Base-by-base conservation (phyloP, 2,797 vertebrate species). In the Sylvia borin region DNA sequence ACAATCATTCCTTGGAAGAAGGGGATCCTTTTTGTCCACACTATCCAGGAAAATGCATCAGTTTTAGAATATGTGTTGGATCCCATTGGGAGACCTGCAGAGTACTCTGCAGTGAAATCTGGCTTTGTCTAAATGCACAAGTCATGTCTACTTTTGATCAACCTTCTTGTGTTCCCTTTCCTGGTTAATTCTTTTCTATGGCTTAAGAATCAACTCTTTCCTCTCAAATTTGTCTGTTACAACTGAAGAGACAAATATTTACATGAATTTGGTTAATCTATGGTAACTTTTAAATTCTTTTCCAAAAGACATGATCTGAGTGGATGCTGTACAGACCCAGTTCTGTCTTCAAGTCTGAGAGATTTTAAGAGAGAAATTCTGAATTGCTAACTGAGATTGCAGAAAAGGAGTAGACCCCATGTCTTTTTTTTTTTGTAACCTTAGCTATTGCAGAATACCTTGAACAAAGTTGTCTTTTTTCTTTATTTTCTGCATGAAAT, bases 321-420 rank as follows among this genome's bases (percentile, higher is more conserved):
- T 34, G 11, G 10, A 40, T 25, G 9, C 27, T 65, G 11, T 81
- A 40, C 25, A 79, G n/a, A 70, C 3, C 4, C n/a, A n/a, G 18
- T 38, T 54, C 40, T 5, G 1, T 82, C 24, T 65, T 72, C 58
- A 50, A 11, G 11, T 67, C 48, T 73, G 29, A 50, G 11, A 24
- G 6, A 3, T 38, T 72, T 85, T 78, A 27, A 68, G 47, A 72
- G 42, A 78, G 10, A 79, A 91, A 79, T 68, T 76, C 24, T 81
- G 31, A 16, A 12, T 45, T 68, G 11, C 32, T 75, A 79, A 70
- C 13, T 62, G 24, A 67, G 11, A 17, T 66, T 82, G 16, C 36
- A n/a, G 29, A 51, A 75, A 31, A 25, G 9, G 24, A 48, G 5
- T 0, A 1, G 84, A 58, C 47, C 26, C 2, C 3, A 12, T n/a